These are phyloP conservation scores for Leptinotarsa undecemlineata DNA, from an alignment of 1,140 invertebrate species.

Conservation along the genomic window DNA sequence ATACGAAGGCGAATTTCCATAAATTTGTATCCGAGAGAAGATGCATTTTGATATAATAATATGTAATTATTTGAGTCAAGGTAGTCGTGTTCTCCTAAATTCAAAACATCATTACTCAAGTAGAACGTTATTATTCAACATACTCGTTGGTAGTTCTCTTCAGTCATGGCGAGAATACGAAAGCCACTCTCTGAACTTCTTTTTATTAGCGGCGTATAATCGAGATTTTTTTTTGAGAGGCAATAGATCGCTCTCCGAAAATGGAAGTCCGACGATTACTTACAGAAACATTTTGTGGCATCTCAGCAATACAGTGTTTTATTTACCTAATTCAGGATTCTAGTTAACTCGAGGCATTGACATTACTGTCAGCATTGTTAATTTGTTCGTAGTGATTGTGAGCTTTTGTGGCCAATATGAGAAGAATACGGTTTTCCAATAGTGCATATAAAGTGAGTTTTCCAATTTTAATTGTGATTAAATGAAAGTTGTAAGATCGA, in stretches of 20 bases:
- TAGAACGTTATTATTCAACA: slow-evolving; percentile 6
- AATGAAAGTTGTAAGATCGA: not conserved
- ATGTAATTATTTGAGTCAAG: slow-evolving; percentile 17
- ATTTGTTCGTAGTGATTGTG: not conserved
- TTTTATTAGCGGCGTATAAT: not conserved
- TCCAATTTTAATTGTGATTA: slow-evolving; percentile 1
- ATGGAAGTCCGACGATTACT: not conserved
- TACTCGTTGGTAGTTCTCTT: slow-evolving; percentile 5
- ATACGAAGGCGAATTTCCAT: not conserved
- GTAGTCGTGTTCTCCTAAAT: slow-evolving; percentile 13
- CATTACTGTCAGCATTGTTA: slow-evolving; percentile 33
- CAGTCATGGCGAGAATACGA: slow-evolving; percentile 1
- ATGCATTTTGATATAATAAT: not conserved
- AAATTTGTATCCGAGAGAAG: not conserved
- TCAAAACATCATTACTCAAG: not conserved
- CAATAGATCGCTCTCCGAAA: not conserved
- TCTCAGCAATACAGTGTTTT: slow-evolving; percentile 9
- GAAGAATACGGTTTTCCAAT: not conserved
- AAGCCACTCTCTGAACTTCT: not conserved
- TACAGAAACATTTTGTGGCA: slow-evolving; percentile 14
- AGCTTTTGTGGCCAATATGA: not conserved
- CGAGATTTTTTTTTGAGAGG: not conserved
- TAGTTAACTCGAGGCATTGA: slow-evolving; percentile 33
- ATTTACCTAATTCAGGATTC: slow-evolving; percentile 28
- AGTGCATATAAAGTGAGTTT: not conserved